phyloP scores from a whole-genome alignment of 2,797 vertebrate genomes.

The Microcaecilia unicolor region DNA sequence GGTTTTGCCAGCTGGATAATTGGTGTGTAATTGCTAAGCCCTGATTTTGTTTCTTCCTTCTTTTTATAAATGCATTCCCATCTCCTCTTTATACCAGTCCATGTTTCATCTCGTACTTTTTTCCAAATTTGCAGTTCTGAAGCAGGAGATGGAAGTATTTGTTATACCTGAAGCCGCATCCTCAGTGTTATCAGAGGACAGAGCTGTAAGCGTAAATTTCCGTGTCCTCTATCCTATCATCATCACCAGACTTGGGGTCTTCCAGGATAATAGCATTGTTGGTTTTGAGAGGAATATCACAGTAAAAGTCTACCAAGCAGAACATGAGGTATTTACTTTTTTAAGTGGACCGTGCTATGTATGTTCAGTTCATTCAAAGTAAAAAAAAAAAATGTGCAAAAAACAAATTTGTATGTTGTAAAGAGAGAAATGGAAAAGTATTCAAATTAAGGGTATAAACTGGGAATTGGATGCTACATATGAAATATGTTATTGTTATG shows the following conservation, averaged over 20 bases:
- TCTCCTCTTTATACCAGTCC: background rate
- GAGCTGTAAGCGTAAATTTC: constrained; percentile 79
- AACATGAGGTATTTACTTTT: constrained; percentile 91
- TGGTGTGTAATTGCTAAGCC: no score
- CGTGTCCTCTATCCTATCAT: constrained; percentile 88
- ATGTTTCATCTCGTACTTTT: background rate
- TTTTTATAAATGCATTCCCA: no score
- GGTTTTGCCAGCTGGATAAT: no score
- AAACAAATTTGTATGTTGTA: no score
- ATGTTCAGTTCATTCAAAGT: no score
- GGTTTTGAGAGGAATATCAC: constrained; percentile 81
- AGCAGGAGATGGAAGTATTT: constrained; percentile 76
- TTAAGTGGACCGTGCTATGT: no score
- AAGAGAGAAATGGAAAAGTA: no score
- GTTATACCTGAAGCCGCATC: constrained; percentile 51
- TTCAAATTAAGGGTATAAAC: no score
- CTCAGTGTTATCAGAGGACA: constrained; percentile 61
- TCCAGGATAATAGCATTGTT: constrained; percentile 53
- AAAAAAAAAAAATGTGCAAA: no score
- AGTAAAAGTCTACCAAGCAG: constrained; percentile 83
- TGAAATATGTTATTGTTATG: no score
- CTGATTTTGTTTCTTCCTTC: no score
- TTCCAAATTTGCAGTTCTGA: constrained; percentile 43
- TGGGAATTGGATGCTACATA: no score
- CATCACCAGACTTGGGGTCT: constrained; percentile 85